Conservation (phyloP, 1,140 invertebrate species). For the Eueides isabella region DNA sequence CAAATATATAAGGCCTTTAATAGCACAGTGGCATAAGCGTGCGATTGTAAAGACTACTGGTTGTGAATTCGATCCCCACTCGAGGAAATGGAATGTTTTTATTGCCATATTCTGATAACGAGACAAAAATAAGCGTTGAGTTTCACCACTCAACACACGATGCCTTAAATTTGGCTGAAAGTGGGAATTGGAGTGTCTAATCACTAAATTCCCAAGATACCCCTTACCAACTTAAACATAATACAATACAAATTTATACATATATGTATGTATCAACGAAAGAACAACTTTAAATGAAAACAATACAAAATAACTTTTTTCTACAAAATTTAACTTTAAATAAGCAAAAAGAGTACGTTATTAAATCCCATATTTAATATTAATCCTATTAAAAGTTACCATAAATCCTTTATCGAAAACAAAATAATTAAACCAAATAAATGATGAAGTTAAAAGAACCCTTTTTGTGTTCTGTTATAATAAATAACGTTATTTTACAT, state of each 20-base stretch:
- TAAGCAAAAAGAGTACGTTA: neutral
- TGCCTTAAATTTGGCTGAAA: neutral
- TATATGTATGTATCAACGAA: no score
- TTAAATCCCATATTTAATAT: neutral
- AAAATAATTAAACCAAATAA: neutral
- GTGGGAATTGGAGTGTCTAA: neutral
- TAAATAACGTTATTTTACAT: no score
- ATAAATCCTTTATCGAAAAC: neutral
- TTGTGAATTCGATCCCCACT: neutral
- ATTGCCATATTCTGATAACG: no score
- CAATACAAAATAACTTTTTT: neutral
- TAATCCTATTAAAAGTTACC: neutral
- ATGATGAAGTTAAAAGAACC: neutral
- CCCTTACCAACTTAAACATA: no score
- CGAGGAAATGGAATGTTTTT: neutral
- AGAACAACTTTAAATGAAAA: neutral
- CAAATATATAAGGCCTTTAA: no score
- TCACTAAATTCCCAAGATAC: neutral
- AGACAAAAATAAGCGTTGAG: neutral
- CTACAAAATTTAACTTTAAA: neutral
- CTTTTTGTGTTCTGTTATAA: neutral
- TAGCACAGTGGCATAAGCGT: no score
- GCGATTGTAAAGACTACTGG: neutral
- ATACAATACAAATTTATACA: no score
- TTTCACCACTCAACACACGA: neutral